Conservation (phyloP, 2,888 invertebrate species). For the Troilus luridus region DNA sequence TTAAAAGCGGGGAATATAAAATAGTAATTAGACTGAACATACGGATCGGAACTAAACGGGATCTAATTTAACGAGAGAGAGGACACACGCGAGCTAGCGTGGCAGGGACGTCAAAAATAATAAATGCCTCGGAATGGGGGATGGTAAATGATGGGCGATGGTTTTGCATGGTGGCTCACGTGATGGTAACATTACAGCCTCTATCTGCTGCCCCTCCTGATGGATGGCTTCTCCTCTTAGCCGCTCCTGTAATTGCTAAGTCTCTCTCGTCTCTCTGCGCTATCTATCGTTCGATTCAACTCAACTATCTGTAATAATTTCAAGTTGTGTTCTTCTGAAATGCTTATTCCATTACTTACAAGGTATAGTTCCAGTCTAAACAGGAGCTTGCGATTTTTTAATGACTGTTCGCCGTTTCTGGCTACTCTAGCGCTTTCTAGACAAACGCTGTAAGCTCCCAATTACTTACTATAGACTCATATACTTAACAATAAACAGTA, state of each 20-base stretch:
- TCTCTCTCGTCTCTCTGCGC: background rate
- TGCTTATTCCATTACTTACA: too few species aligned
- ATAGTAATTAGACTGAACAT: conserved; percentile 28
- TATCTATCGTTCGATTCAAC: background rate
- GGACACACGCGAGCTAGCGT: conserved; percentile 23
- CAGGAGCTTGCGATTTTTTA: too few species aligned
- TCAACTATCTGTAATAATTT: background rate
- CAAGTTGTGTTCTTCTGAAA: background rate
- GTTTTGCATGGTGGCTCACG: conserved; percentile 45
- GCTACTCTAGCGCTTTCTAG: too few species aligned
- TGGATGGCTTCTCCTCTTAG: conserved; percentile 14
- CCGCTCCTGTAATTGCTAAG: background rate
- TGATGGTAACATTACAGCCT: conserved; percentile 38
- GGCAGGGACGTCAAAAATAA: conserved; percentile 45
- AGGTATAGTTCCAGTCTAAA: too few species aligned
- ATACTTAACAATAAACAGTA: too few species aligned
- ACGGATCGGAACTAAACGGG: conserved; percentile 38
- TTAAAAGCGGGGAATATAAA: background rate
- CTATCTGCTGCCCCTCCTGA: background rate
- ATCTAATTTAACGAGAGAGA: conserved; percentile 36
- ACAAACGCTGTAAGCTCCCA: too few species aligned
- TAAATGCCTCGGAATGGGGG: conserved; percentile 2
- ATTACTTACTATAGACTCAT: too few species aligned
- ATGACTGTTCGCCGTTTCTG: too few species aligned
- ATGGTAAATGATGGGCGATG: conserved; percentile 11